Evolutionary conservation across 2,797 vertebrate species (phyloP), one percentile per base, ranked within the genome.

Genomic region (Chromis chromis): DNA sequence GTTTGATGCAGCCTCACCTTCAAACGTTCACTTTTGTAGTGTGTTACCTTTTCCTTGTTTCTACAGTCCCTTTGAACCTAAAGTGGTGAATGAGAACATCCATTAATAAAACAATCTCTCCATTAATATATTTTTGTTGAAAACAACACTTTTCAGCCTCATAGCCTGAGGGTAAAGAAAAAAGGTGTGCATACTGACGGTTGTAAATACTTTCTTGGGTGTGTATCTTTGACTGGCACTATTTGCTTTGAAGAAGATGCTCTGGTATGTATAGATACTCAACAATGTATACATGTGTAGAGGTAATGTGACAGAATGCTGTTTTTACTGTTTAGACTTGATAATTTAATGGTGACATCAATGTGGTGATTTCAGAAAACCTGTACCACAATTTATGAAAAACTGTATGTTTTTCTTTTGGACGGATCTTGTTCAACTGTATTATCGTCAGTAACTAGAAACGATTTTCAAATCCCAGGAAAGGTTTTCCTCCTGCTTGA

Each of bases 1-100:
- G 50, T 83, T 63, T 46, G 57, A 83, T 55, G 33, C 60, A 27
- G 59, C 22, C 67, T 66, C 42, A 27, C 7, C 1, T 7, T 58
- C 25, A 71, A 49, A 42, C 27, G 24, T 56, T 48, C 21, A 42
- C 14, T 36, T 33, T 21, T 17, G 44, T 4, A 56, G 40, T 19
- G n/a, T 52, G n/a, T 70, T 53, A 24, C 25, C 50, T 3, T 39
- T 39, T 36, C 33, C 33, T 11, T 10, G 25, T 48, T 21, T 17
- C 46, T 16, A 24, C 49, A 36, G 21, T 36, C 5, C 33, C 19
- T 11, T 1, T 17, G 5, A 44, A 11, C 3, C 16, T 8, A 36
- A 65, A 24, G 24, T 21, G n/a, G 4, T 17, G 69, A 70, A 64
- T 19, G 1, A 59, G 39, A 48, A 2, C 25, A 40, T 21, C 4